Base-by-base conservation (phyloP, 2,797 vertebrate species). In the Nothura maculosa region DNA sequence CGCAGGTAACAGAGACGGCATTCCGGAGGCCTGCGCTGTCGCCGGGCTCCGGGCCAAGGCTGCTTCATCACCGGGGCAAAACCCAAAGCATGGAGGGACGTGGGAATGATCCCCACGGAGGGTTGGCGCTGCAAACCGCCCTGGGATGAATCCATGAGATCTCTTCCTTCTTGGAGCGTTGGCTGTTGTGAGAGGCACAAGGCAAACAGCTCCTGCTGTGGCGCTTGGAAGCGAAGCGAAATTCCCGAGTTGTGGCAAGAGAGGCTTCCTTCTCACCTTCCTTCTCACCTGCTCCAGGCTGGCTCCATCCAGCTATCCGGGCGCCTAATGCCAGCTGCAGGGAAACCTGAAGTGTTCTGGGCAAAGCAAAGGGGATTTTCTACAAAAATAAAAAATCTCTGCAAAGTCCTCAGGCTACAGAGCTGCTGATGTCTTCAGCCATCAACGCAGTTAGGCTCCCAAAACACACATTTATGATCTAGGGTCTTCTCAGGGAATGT, bases 11-110 rank as follows among this genome's bases (percentile, higher is more conserved):
- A 94, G 43, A 69, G 47, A 94, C 82, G 69, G 69, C 94, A 95
- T 94, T 94, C 93, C 95, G 93, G 66, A 94, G 73, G 69, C 90
- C 79, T 89, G 92, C 38, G 94, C 90, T 87, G 89, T 96, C 90
- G 74, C 60, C 76, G 83, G 90, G 95, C 93, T 84, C 91, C 89
- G 79, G 67, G 92, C 94, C 95, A 95, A 45, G 1, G 30, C 74
- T 68, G 81, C 85, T 93, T 89, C 83, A 91, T 76, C 66, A 63
- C 42, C 81, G 64, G 83, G 67, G 81, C 87, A 91, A 95, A 94
- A 92, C 1, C 21, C 62, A 79, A 78, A 67, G 79, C 87, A 92
- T 12, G 57, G 62, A 36, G 81, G 79, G 74, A 87, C 30, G 73
- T 60, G 70, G 55, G 32, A 89, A 93, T 57, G 87, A 60, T 89